Evolutionary conservation across 2,113 vertebrate genomes (phyloP), one percentile per base, ranked within the genome.

Genomic region (Chloropsis hardwickii): DNA sequence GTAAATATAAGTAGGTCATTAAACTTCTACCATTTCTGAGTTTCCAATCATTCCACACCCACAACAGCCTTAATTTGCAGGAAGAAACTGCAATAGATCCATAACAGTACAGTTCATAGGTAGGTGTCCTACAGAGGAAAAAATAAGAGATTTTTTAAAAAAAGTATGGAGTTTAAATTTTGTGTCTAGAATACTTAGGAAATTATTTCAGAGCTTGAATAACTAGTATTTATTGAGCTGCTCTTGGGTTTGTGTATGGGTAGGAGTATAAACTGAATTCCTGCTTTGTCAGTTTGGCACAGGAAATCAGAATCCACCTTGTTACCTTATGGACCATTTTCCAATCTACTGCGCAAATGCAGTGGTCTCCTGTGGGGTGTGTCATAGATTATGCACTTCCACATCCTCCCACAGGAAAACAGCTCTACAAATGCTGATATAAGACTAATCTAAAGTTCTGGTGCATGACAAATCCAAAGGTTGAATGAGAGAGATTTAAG

Each of bases 81-180:
- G 33, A 67, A 62, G 21, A 87, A 84, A 76, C 22, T 33, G 5
- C 45, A 62, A 5, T 50, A 45, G 44, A 72, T 19, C 16, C 5
- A 1, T 27, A 29, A 48, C 1, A 48, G 19, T 44, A 48, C 3
- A 67, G 24, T 53, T 77, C 42, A 53, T 2, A 48, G 23, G 13
- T 8, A 81, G 15, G 10, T 57, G 7, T 45, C 29, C 18, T 25
- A 47, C 7, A 74, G 21, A 42, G 11, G 13, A 3, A 72, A 60
- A 61, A 62, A 5, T 1, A 6, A 16, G 4, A 45, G 0, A 6
- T 10, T 10, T 21, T 29, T n/a, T 17, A 12, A 31, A 7, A 3
- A 2, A 51, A 51, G 5, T n/a, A 13, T 28, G 31, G 21, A 35
- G 35, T 62, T 81, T 51, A 54, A 71, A 76, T 60, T 60, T 60